Percentiles rank a stretch among this genome's conserved stretches.
Conservation (phyloP, 2,797 vertebrate species). For the Eremophila alpestris region DNA sequence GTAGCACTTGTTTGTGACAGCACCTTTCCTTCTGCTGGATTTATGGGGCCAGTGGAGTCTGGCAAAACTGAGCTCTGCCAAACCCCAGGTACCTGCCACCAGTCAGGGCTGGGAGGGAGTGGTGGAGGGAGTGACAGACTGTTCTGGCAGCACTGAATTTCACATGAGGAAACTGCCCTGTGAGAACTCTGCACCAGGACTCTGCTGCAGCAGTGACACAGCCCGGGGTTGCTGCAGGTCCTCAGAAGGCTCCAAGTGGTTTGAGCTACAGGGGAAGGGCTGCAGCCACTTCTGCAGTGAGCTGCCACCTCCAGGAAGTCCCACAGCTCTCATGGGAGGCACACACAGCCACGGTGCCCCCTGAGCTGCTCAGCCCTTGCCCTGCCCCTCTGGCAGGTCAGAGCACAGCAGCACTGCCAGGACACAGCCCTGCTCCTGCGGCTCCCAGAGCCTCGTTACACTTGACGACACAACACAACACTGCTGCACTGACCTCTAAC, state of each 20-base stretch:
- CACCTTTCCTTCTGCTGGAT: neutral
- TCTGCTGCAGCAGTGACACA: neutral
- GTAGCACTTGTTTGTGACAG: neutral
- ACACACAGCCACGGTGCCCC: neutral
- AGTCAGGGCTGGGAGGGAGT: neutral
- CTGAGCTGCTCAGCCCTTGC: neutral
- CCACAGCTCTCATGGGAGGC: neutral
- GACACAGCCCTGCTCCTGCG: neutral
- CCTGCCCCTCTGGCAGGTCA: neutral
- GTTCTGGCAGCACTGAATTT: neutral
- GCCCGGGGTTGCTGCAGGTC: neutral
- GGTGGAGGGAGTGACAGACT: neutral
- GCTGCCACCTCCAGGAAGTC: neutral
- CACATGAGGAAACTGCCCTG: neutral
- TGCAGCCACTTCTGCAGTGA: neutral
- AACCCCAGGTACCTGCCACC: neutral
- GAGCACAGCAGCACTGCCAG: neutral
- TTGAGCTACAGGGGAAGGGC: neutral
- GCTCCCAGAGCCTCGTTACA: neutral
- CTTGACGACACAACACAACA: neutral
- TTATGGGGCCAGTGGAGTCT: neutral
- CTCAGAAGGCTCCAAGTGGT: neutral
- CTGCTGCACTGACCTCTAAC: slow-evolving; percentile 85
- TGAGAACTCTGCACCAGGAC: neutral
- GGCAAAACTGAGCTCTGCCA: neutral